phyloP scores from a whole-genome alignment of 2,797 vertebrate species.

The Sciaenops ocellatus region DNA sequence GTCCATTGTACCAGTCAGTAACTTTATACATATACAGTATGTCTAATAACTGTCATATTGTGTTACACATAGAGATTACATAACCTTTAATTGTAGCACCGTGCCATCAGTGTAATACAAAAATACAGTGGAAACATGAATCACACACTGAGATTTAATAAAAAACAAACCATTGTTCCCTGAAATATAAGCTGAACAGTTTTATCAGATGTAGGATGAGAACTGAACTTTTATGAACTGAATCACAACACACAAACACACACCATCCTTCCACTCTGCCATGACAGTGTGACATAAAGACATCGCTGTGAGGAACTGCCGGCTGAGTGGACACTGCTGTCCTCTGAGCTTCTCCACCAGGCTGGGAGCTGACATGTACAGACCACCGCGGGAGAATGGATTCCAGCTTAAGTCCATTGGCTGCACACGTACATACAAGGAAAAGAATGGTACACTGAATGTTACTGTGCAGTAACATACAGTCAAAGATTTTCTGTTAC shows the following conservation, averaged over 20 bases:
- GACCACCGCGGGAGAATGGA: constrained; percentile 73
- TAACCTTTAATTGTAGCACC: background rate
- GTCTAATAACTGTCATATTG: too few relatives aligned
- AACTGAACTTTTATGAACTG: background rate
- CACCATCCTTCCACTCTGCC: constrained; percentile 89
- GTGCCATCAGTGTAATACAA: background rate
- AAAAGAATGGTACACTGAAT: background rate
- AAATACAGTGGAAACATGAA: background rate
- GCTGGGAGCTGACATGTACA: constrained; percentile 74
- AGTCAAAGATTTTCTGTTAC: too few relatives aligned
- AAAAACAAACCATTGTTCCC: background rate
- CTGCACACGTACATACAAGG: constrained; percentile 63
- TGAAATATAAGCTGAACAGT: background rate
- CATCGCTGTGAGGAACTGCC: constrained; percentile 90
- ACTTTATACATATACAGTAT: background rate
- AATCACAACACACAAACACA: background rate
- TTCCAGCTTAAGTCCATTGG: constrained; percentile 84
- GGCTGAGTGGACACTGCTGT: constrained; percentile 70
- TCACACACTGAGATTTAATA: background rate
- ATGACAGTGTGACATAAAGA: constrained; percentile 95
- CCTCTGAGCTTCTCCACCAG: constrained; percentile 80
- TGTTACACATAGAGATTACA: background rate
- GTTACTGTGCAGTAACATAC: background rate
- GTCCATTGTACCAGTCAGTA: background rate
- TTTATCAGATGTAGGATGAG: background rate